These are phyloP conservation scores for Cotesia typhae DNA, from an alignment of 1,140 invertebrate species.

Conservation along the genomic window DNA sequence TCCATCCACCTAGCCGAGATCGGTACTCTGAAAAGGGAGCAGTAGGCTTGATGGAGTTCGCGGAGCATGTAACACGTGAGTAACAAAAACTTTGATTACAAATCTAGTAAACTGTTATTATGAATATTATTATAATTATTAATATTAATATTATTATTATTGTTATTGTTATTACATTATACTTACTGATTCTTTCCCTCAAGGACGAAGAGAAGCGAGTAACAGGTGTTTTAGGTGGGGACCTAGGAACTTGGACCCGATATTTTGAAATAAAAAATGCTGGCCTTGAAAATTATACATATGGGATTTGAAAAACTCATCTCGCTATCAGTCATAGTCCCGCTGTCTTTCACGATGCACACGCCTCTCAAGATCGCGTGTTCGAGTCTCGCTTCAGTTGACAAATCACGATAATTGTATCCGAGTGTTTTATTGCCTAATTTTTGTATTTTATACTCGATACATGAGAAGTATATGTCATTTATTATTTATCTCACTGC, in stretches of 20 bases:
- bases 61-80: conserved; percentile 19
- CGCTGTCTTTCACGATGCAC: conserved; percentile 51
- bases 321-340: conserved; percentile 51
- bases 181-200: conserved; percentile 12
- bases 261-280: conserved; percentile 49
- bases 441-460: neutral
- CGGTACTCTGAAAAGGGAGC: conserved; percentile 21
- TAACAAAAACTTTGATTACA: neutral
- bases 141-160: neutral
- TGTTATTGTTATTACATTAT: neutral
- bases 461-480: conserved; percentile 1
- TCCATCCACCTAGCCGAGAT: neutral
- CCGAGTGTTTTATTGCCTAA: neutral
- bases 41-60: conserved; percentile 9
- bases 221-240: neutral
- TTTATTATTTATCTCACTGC: neutral
- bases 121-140: neutral
- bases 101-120: neutral
- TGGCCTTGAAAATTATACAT: conserved; percentile 54
- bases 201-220: conserved; percentile 34
- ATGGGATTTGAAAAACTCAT: conserved; percentile 48
- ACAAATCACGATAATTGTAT: conserved; percentile 10
- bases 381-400: neutral
- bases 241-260: conserved; percentile 18
- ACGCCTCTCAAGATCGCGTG: neutral